Conservation (phyloP, 2,113 vertebrate genomes). For the Poeciliopsis occidentalis region DNA sequence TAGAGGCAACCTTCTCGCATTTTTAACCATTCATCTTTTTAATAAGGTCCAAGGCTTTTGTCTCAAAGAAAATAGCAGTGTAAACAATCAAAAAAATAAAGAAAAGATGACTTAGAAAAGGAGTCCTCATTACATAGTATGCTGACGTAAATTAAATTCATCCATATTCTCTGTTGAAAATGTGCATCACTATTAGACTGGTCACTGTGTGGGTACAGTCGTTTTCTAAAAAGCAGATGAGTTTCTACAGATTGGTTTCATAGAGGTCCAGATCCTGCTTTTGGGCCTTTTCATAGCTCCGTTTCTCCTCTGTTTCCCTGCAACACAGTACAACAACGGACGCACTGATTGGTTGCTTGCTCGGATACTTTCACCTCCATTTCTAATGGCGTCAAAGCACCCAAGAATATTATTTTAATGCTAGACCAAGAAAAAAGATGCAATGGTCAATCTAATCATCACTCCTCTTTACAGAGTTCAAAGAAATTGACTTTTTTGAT, state of each 20-base stretch:
- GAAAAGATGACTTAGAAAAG: too few species aligned
- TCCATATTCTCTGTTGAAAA: background rate
- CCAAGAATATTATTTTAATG: too few species aligned
- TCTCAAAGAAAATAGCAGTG: too few species aligned
- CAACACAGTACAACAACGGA: slow-evolving; percentile 1
- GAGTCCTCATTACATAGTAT: background rate
- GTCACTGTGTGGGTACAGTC: background rate
- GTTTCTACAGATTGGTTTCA: slow-evolving; percentile 1
- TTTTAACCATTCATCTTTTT: too few species aligned
- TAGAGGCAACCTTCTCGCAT: too few species aligned
- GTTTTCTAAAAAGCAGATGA: background rate
- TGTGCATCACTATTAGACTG: background rate
- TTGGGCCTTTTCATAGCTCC: background rate
- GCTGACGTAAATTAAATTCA: background rate
- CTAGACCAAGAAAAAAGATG: background rate
- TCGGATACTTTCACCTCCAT: background rate
- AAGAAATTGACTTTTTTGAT: background rate
- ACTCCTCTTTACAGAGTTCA: background rate
- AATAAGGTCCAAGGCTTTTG: too few species aligned
- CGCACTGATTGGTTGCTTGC: background rate
- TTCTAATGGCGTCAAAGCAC: background rate
- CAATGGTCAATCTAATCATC: background rate
- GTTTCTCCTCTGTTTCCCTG: background rate
- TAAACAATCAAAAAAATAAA: too few species aligned
- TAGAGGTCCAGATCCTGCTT: background rate